phyloP scores from a whole-genome alignment of 2,888 invertebrate genomes.

The Amiota mariae region DNA sequence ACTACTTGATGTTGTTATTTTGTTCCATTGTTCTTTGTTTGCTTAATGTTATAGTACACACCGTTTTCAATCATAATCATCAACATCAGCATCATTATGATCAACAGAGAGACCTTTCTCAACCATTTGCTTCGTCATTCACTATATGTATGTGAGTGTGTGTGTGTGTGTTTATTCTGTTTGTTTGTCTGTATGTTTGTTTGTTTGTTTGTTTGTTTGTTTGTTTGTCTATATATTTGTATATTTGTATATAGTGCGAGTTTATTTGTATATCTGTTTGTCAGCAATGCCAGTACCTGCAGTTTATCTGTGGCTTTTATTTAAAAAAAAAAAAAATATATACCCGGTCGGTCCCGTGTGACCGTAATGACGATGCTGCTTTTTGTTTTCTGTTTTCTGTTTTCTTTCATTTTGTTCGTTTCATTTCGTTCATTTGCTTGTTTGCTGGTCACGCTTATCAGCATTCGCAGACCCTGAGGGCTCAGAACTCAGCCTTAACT shows the following conservation, averaged over 20 bases:
- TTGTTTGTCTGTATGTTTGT: neutral
- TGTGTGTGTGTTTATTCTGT: too few species aligned
- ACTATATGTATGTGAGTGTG: too few species aligned
- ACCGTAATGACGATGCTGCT: neutral
- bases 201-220: neutral
- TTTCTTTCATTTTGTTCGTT: neutral
- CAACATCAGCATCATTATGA: too few species aligned
- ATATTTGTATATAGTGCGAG: neutral
- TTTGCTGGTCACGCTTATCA: conserved; percentile 12
- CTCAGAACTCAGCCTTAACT: neutral
- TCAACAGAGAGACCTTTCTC: too few species aligned
- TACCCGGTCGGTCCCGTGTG: neutral
- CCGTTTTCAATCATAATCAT: too few species aligned
- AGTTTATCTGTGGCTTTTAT: conserved; percentile 17
- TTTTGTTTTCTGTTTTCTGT: neutral
- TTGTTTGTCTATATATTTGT: neutral
- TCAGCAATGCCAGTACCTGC: neutral
- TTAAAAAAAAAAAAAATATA: neutral
- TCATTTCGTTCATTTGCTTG: neutral
- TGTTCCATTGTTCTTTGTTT: too few species aligned
- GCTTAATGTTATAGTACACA: too few species aligned
- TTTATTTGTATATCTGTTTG: neutral
- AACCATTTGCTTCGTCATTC: too few species aligned
- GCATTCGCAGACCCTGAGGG: neutral
- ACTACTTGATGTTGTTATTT: too few species aligned